Percentiles rank a stretch among this genome's conserved stretches.
Conservation (phyloP, 1,140 invertebrate species). For the Palaemon carinicauda region DNA sequence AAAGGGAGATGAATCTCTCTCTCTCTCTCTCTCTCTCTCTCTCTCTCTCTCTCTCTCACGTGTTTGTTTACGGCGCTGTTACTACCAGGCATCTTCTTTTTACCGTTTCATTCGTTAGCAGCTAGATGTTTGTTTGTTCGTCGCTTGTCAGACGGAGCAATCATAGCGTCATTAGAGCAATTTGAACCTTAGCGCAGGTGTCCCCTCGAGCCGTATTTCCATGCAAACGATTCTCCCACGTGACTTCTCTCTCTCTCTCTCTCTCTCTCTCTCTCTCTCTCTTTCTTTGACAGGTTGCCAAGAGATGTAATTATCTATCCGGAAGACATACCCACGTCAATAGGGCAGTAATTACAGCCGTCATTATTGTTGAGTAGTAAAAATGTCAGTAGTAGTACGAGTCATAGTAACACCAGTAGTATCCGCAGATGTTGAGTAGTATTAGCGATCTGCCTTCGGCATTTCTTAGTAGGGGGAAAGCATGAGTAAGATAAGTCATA, state of each 20-base stretch:
- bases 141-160: too few species aligned
- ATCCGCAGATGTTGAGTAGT: neutral
- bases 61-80: neutral
- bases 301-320: neutral
- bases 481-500: too few species aligned
- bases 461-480: too few species aligned
- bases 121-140: too few species aligned
- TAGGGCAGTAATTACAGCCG: neutral
- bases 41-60: conserved; percentile 15
- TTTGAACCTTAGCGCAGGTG: too few species aligned
- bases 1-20: too few species aligned
- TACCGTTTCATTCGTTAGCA: too few species aligned
- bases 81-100: too few species aligned
- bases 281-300: neutral
- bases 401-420: neutral
- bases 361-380: neutral
- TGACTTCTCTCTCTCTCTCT: neutral
- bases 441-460: neutral
- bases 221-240: neutral
- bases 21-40: conserved; percentile 21
- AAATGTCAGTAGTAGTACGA: neutral
- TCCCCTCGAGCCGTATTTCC: too few species aligned
- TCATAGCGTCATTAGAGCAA: too few species aligned
- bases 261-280: neutral
- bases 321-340: neutral